Percentiles rank a stretch among this genome's conserved stretches.
These are phyloP conservation scores for Netelia fuscicornis DNA, from an alignment of 2,888 invertebrate genomes.

Conservation along the genomic window DNA sequence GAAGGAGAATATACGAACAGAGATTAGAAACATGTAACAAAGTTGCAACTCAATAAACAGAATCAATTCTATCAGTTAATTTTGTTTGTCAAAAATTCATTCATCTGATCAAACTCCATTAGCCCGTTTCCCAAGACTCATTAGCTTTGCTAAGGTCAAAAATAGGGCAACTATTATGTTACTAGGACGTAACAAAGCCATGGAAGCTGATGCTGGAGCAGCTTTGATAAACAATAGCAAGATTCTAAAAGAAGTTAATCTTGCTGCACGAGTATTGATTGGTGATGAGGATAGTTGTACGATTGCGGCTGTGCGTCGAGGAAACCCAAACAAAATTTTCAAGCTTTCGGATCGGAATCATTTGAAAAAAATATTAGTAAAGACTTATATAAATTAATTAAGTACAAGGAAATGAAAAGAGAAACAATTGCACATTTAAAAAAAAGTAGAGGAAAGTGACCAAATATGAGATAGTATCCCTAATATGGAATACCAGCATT, in stretches of 20 bases:
- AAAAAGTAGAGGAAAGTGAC: slow-evolving; percentile 25
- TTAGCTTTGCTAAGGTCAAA: no score
- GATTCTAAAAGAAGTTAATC: slow-evolving; percentile 1
- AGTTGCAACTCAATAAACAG: no score
- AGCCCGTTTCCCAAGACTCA: no score
- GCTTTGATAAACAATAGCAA: neutral
- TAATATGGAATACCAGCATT: no score
- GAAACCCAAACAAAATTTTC: neutral
- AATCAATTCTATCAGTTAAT: no score
- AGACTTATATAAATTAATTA: slow-evolving; percentile 24
- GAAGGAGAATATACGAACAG: no score
- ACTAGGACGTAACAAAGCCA: no score
- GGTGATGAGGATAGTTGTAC: slow-evolving; percentile 18
- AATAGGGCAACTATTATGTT: no score
- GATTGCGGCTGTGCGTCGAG: slow-evolving; percentile 36
- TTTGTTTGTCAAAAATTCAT: no score
- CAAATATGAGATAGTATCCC: no score
- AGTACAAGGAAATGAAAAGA: neutral
- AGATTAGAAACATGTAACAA: no score
- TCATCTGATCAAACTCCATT: no score
- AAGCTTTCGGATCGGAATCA: slow-evolving; percentile 36
- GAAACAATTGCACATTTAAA: slow-evolving; percentile 23
- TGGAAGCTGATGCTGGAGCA: slow-evolving; percentile 28
- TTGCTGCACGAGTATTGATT: slow-evolving; percentile 9
- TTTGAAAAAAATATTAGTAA: slow-evolving; percentile 32